Evolutionary conservation across 1,140 invertebrate species (phyloP).

Genomic region (Hyles vespertilio): DNA sequence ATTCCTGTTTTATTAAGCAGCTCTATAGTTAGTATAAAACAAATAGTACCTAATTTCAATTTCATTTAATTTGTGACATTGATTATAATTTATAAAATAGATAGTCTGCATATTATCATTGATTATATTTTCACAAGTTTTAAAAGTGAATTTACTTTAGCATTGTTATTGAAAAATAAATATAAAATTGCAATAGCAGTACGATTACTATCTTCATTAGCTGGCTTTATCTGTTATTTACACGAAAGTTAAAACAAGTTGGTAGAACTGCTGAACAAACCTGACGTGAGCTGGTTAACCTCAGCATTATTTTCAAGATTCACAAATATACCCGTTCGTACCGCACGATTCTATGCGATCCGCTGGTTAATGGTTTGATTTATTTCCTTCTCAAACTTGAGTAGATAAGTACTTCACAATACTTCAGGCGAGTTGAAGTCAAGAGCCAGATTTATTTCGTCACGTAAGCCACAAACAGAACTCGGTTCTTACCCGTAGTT

Average conservation of each 20-base stretch:
- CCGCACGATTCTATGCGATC: not conserved
- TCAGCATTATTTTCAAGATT: conserved; percentile 2
- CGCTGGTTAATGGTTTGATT: conserved; percentile 5
- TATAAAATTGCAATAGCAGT: not conserved
- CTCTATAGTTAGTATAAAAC: no score
- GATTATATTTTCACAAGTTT: no score
- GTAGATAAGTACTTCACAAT: conserved; percentile 12
- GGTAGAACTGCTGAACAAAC: no score
- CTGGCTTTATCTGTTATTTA: no score
- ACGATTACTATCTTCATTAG: conserved; percentile 1
- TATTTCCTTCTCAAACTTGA: conserved; percentile 9
- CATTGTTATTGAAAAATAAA: no score
- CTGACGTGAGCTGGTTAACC: conserved; percentile 3
- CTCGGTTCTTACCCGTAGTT: conserved; percentile 37
- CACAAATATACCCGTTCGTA: not conserved
- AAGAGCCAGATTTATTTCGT: conserved; percentile 37
- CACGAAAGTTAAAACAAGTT: no score
- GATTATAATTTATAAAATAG: no score
- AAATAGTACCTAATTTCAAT: no score
- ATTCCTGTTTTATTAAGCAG: no score
- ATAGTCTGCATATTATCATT: no score
- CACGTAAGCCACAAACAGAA: conserved; percentile 46
- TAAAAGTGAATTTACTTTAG: no score
- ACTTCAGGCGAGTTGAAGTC: conserved; percentile 14
- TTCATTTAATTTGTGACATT: no score